Percentiles rank a stretch among this genome's conserved stretches.
Evolutionary conservation across 2,888 invertebrate species (phyloP).

Genomic region (Himalopsyche japonica): DNA sequence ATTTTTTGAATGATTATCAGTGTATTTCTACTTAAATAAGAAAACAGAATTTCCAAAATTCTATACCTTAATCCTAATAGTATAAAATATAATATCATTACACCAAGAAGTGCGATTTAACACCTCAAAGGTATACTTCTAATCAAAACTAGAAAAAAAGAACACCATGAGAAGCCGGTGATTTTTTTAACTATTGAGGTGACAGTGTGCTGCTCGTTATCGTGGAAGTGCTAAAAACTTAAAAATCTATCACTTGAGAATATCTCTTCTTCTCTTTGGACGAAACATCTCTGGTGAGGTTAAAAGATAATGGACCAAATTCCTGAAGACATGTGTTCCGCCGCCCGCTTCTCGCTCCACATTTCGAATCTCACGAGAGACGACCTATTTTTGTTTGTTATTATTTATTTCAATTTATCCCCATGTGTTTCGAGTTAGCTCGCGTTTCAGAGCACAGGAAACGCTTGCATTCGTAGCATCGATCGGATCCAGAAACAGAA

Average conservation of each 20-base stretch:
- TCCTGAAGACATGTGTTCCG: constrained; percentile 16
- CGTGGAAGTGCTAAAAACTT: not conserved
- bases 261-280: constrained; percentile 7
- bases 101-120: too few relatives aligned
- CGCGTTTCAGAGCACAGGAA: not conserved
- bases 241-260: constrained; percentile 4
- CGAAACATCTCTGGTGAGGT: constrained; percentile 22
- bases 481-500: too few relatives aligned
- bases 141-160: too few relatives aligned
- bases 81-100: too few relatives aligned
- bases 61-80: too few relatives aligned
- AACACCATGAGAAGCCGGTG: too few relatives aligned
- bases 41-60: too few relatives aligned
- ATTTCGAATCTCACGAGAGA: not conserved
- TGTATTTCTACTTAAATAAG: too few relatives aligned
- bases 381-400: not conserved
- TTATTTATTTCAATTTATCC: not conserved
- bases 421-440: not conserved
- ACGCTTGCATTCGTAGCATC: too few relatives aligned
- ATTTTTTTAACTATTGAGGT: too few relatives aligned
- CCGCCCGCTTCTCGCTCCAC: not conserved
- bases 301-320: constrained; percentile 22
- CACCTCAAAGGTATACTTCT: too few relatives aligned
- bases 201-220: not conserved
- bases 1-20: too few relatives aligned